phyloP scores from a whole-genome alignment of 1,140 invertebrate genomes.

The Probaryconus sp. region DNA sequence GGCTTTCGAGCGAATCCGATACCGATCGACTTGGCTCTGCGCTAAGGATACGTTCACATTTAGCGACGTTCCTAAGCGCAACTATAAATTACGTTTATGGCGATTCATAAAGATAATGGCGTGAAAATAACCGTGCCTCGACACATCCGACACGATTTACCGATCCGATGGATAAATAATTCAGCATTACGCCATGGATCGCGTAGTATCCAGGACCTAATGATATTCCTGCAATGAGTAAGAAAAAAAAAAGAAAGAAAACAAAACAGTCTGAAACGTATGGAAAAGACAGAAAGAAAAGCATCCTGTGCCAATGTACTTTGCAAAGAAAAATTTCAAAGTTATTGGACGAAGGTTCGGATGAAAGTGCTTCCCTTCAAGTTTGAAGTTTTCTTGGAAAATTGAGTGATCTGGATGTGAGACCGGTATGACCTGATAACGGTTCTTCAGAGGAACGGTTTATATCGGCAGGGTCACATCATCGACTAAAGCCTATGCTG shows the following conservation, averaged over 20 bases:
- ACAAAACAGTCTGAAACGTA: too few relatives aligned
- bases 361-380: conserved; percentile 41
- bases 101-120: conserved; percentile 20
- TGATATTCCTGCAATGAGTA: conserved; percentile 4
- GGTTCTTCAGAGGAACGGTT: conserved; percentile 68
- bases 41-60: not conserved
- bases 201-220: not conserved
- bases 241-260: too few relatives aligned
- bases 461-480: conserved; percentile 60
- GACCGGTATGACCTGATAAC: conserved; percentile 66
- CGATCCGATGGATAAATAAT: conserved; percentile 26
- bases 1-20: conserved; percentile 28
- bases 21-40: not conserved
- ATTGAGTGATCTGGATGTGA: conserved; percentile 62
- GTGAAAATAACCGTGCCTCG: conserved; percentile 21
- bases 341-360: not conserved
- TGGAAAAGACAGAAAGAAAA: too few relatives aligned
- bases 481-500: conserved; percentile 21
- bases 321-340: too few relatives aligned
- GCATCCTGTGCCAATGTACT: too few relatives aligned
- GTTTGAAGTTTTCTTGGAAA: conserved; percentile 52
- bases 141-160: conserved; percentile 20
- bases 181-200: conserved; percentile 7
- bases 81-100: conserved; percentile 22
- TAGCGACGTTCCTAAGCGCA: not conserved